A percentile compares a stretch with the other conserved stretches of the same genome.
phyloP scores from a whole-genome alignment of 2,888 invertebrate genomes.

The Spisula solida region DNA sequence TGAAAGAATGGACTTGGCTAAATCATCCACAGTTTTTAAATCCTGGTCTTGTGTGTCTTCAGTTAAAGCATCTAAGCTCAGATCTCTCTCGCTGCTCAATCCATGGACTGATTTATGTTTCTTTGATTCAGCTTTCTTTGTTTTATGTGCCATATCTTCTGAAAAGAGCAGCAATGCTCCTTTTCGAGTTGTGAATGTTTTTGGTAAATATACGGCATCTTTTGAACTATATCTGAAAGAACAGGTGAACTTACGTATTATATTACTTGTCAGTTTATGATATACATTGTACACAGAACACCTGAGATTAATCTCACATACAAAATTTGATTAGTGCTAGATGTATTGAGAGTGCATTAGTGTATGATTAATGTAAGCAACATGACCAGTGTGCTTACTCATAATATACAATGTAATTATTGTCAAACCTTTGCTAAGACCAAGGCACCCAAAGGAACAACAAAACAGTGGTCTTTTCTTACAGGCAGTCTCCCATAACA shows the following conservation, averaged over 20 bases:
- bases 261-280: no score
- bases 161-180: conserved; percentile 87
- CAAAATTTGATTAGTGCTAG: no score
- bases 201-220: conserved; percentile 82
- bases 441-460: no score
- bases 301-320: no score
- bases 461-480: no score
- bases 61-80: conserved; percentile 44
- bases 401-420: no score
- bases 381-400: no score
- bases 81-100: conserved; percentile 47
- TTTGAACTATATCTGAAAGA: conserved; percentile 62
- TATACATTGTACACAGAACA: no score
- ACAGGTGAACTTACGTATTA: not conserved
- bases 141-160: conserved; percentile 84
- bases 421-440: no score
- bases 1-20: conserved; percentile 84
- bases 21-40: conserved; percentile 85
- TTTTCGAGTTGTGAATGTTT: conserved; percentile 87
- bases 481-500: no score
- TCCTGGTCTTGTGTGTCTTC: conserved; percentile 59
- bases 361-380: no score
- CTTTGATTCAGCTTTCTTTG: conserved; percentile 48
- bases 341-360: no score
- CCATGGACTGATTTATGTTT: conserved; percentile 53